Evolutionary conservation across 2,797 vertebrate species (phyloP), one percentile per base, ranked within the genome.

Genomic region (Neomorphus geoffroyi): DNA sequence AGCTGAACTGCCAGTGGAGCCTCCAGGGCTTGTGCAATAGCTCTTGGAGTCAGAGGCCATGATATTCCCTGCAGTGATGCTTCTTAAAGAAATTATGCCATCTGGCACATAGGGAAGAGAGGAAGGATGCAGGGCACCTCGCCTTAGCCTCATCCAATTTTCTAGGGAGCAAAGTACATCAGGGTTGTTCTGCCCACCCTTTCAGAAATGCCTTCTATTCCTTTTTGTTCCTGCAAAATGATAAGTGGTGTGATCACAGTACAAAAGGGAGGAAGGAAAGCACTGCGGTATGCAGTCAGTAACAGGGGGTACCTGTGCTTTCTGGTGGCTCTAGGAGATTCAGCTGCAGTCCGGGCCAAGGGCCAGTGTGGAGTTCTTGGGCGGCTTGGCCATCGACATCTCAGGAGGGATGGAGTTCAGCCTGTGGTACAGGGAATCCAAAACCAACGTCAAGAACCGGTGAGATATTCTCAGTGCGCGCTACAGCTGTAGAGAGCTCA

Each of bases 391-490:
- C 88, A 99, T 99, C 21, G 99, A 99, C 96, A 99, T 99, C 97
- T 99, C 99, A 1, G 99, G 99, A 94, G 98, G 99, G 83, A 99
- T 99, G 99, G 99, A 99, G 94, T 99, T 99, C 97, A 99, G 99
- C 96, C 98, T 99, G 82, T 99, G 99, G 99, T 99, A 99, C 97
- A 98, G 99, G 72, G 99, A 99, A 97, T 99, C 99, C 94, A 99
- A 99, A 98, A 99, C 99, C 87, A 99, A 97, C 13, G 98, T 99
- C 96, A 99, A 99, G 97, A 99, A 99, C 97, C 98, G 98, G 99
- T 99, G 98, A 95, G 95, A 88, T 62, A 83, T 56, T 64, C n/a
- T 35, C n/a, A 56, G n/a, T 17, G 13, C 1, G 3, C 0, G 1
- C 28, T 80, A 10, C 18, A 75, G 78, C 22, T 90, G 24, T 71